These are phyloP conservation scores for Varanus salvator DNA, from an alignment of 2,113 vertebrate species.

Conservation along the genomic window DNA sequence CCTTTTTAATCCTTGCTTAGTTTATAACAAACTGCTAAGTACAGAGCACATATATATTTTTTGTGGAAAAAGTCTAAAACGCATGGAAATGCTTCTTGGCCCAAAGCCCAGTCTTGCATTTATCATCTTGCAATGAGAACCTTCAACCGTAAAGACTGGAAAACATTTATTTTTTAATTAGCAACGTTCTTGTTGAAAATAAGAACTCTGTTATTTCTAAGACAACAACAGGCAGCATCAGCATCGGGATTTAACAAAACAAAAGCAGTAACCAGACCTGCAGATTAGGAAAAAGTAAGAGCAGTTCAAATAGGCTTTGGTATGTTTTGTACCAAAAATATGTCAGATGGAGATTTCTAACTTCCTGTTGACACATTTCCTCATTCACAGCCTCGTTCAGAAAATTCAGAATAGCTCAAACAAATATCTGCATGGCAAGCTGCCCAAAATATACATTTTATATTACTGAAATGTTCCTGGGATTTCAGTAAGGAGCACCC, in stretches of 20 bases:
- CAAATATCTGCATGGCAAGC: background rate
- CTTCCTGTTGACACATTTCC: background rate
- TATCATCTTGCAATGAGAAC: background rate
- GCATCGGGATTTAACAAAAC: background rate
- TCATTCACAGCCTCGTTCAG: background rate
- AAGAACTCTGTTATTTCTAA: conserved; percentile 5
- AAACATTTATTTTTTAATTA: background rate
- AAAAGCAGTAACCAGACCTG: background rate
- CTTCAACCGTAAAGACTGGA: background rate
- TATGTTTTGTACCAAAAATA: background rate
- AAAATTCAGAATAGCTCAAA: background rate
- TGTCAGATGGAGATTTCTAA: background rate
- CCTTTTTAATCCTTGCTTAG: background rate
- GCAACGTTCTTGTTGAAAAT: background rate
- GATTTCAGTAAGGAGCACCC: background rate
- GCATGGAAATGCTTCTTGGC: conserved; percentile 17
- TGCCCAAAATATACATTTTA: background rate
- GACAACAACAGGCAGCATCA: background rate
- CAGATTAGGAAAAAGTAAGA: conserved; percentile 16
- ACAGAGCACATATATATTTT: background rate
- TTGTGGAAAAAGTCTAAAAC: background rate
- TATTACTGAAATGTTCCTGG: background rate
- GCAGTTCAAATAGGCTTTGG: background rate
- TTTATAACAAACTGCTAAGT: background rate
- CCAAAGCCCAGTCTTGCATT: background rate